Evolutionary conservation across 1,140 invertebrate genomes (phyloP).

Genomic region (Drosophila repletoides): DNA sequence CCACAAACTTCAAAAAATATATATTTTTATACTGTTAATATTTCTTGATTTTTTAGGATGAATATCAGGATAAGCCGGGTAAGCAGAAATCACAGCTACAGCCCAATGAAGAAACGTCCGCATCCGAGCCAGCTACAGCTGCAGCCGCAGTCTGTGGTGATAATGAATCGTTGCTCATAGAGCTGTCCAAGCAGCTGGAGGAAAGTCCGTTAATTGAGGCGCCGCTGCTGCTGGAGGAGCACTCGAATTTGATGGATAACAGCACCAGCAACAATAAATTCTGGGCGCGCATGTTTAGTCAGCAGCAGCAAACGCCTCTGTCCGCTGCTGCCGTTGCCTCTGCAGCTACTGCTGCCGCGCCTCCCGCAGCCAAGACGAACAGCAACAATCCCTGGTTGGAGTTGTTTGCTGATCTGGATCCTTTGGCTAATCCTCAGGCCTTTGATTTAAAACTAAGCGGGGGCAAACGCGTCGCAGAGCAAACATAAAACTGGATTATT

Average conservation of each 20-base stretch:
- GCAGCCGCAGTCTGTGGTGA: slow-evolving; percentile 39
- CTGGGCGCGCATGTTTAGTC: slow-evolving; percentile 73
- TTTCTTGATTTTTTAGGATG: slow-evolving; percentile 36
- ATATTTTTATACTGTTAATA: neutral
- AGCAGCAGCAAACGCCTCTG: slow-evolving; percentile 26
- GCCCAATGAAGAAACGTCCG: slow-evolving; percentile 8
- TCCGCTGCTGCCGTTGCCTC: neutral
- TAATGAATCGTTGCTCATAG: slow-evolving; percentile 69
- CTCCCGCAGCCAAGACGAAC: slow-evolving; percentile 25
- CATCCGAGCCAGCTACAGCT: neutral
- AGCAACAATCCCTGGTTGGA: slow-evolving; percentile 89
- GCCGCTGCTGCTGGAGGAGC: slow-evolving; percentile 29
- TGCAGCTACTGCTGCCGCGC: neutral
- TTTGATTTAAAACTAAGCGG: slow-evolving; percentile 77
- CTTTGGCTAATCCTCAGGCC: slow-evolving; percentile 89
- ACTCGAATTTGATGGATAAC: slow-evolving; percentile 77
- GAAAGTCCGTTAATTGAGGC: slow-evolving; percentile 58
- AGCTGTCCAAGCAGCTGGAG: slow-evolving; percentile 62
- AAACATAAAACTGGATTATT: slow-evolving; percentile 58
- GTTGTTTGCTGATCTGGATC: slow-evolving; percentile 96
- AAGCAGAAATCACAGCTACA: neutral
- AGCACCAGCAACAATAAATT: slow-evolving; percentile 51
- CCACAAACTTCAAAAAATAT: slow-evolving; percentile 23
- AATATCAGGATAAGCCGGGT: slow-evolving; percentile 65
- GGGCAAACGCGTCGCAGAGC: slow-evolving; percentile 68